Evolutionary conservation across 2,113 vertebrate species (phyloP).

Genomic region (Todiramphus saurophagus): DNA sequence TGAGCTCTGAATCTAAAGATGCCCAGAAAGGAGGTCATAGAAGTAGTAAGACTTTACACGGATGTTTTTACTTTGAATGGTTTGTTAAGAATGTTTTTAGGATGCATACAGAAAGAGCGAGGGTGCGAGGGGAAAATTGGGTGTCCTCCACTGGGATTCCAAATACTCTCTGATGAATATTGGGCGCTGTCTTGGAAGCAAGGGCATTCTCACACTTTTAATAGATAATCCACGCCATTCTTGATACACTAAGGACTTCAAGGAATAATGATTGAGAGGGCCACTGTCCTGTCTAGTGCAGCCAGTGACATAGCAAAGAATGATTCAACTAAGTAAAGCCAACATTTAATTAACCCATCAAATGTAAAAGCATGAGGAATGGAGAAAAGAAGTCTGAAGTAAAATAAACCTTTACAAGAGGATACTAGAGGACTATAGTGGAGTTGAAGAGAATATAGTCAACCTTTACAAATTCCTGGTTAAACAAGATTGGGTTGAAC

Average conservation of each 20-base stretch:
- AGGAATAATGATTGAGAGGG: background rate
- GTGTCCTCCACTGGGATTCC: background rate
- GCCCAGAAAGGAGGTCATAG: background rate
- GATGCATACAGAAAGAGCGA: background rate
- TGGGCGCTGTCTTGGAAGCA: background rate
- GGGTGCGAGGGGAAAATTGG: background rate
- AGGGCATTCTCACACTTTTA: background rate
- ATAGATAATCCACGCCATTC: background rate
- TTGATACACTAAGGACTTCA: background rate
- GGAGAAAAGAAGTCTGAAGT: background rate
- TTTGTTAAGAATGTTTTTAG: background rate
- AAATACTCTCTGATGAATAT: background rate
- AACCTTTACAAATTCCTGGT: background rate
- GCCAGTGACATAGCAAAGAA: background rate
- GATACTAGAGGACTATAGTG: background rate
- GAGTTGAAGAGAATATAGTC: background rate
- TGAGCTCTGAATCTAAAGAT: background rate
- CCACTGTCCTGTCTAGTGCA: background rate
- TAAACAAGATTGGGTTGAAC: background rate
- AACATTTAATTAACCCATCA: background rate
- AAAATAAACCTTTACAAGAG: background rate
- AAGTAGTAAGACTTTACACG: background rate
- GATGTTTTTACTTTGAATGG: background rate
- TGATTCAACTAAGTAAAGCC: background rate
- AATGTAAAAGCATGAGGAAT: background rate